Base-by-base conservation (phyloP, 2,113 vertebrate species). In the Butorides virescens region DNA sequence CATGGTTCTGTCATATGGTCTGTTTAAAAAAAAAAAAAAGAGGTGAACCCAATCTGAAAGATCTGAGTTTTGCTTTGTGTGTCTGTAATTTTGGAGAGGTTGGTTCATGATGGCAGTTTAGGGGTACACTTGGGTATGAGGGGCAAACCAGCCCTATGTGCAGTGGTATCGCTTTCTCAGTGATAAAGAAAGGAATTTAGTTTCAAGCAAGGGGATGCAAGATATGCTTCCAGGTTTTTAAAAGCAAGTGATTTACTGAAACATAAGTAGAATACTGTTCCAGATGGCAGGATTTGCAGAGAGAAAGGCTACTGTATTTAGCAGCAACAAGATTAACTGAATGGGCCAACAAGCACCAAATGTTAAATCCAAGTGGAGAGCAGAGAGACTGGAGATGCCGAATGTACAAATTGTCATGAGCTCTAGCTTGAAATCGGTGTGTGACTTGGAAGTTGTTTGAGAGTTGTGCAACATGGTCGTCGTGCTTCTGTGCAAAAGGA, bases 271-370 rank as follows among this genome's bases (percentile, higher is more conserved):
- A 78, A 76, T 42, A 50, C 21, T 62, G 44, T 78, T 96, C 80
- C 94, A 96, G 86, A 94, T 87, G 92, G 92, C 49, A 56, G 53
- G 58, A 72, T 86, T 65, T 95, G 61, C 39, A 72, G 39, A 78
- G 77, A 50, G 66, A 61, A 85, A 91, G 86, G 49, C 80, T 82
- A 42, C 76, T 66, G 42, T 92, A 67, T 92, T 96, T 93, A 87
- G 76, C 36, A 92, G 73, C 76, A 95, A 84, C 86, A 94, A 65
- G 58, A 95, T 91, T 75, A 93, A 80, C 37, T 85, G 49, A 84
- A 91, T 81, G 44, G 93, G 46, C 70, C 83, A 96, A 87, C 58
- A 84, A 75, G 73, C 92, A 84, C 47, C 80, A 92, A 92, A 86
- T 68, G 42, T 88, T 81, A 80, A 66, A 86, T 82, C 42, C 62